These are phyloP conservation scores for Pollachius pollachius DNA, from an alignment of 2,113 vertebrate species.

Conservation along the genomic window DNA sequence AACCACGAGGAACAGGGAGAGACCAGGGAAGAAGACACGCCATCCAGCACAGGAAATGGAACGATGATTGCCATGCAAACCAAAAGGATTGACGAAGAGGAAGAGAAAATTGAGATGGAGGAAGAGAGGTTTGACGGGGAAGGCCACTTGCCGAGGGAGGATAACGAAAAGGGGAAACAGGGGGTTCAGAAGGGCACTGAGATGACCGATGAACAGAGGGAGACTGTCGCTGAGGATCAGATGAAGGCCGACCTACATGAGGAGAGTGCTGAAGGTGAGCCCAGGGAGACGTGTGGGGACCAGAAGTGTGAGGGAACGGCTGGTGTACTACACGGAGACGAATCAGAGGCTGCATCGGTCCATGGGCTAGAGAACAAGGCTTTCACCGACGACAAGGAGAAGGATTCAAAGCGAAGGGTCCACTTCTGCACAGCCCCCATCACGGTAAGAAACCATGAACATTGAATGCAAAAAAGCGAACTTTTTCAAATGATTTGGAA, in stretches of 20 bases:
- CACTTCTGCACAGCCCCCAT: conserved; percentile 85
- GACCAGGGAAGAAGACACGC: conserved; percentile 11
- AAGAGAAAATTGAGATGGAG: conserved; percentile 11
- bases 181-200: background rate
- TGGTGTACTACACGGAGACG: conserved; percentile 5
- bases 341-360: conserved; percentile 35
- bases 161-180: conserved; percentile 1
- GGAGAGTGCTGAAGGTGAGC: background rate
- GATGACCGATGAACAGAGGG: background rate
- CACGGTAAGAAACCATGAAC: conserved; percentile 66
- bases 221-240: background rate
- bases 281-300: background rate
- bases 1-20: conserved; percentile 46
- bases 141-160: background rate
- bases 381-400: conserved; percentile 73
- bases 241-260: conserved; percentile 3
- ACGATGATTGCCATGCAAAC: too few relatives aligned
- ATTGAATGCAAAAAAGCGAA: too few relatives aligned
- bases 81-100: conserved; percentile 1
- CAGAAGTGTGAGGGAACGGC: conserved; percentile 10
- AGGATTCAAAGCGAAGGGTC: conserved; percentile 74
- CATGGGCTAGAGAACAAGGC: conserved; percentile 80
- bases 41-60: background rate
- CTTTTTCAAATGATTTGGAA: background rate
- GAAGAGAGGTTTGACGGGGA: conserved; percentile 12